A percentile compares a stretch with the other conserved stretches of the same genome.
phyloP scores from a whole-genome alignment of 2,113 vertebrate genomes.

The Apodemus speciosus region DNA sequence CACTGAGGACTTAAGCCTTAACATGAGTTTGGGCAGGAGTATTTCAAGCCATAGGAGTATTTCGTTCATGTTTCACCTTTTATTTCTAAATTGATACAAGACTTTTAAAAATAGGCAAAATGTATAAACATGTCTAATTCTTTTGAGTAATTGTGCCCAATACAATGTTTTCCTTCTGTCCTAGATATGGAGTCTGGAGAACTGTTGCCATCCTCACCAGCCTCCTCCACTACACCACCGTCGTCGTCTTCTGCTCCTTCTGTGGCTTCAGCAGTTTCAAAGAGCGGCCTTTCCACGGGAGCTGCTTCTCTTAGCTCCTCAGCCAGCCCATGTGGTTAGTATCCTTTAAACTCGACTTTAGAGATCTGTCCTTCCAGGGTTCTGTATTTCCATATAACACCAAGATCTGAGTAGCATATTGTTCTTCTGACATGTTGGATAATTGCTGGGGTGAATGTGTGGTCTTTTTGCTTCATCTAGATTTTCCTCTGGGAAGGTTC shows the following conservation, averaged over 20 bases:
- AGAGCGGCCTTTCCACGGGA: conserved; percentile 87
- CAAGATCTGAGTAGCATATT: not conserved
- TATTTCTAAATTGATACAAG: conserved; percentile 32
- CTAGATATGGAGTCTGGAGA: conserved; percentile 96
- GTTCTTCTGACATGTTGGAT: not conserved
- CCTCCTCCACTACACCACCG: conserved; percentile 88
- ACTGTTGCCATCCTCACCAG: conserved; percentile 87
- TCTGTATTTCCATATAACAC: not conserved
- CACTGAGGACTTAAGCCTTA: not conserved
- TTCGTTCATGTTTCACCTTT: conserved; percentile 56
- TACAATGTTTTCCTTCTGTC: conserved; percentile 25
- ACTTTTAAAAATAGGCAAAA: not conserved
- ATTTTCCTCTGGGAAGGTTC: not conserved
- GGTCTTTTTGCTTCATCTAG: not conserved
- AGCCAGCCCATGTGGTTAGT: conserved; percentile 93
- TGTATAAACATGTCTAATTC: not conserved
- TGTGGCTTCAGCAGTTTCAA: conserved; percentile 84
- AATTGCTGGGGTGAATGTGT: not conserved
- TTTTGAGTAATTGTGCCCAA: not conserved
- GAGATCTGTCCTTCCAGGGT: not conserved
- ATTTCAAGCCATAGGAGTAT: not conserved
- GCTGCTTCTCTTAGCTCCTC: conserved; percentile 87
- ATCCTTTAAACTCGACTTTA: conserved; percentile 41
- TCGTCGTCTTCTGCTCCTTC: conserved; percentile 87
- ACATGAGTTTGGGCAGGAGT: not conserved